Base-by-base conservation (phyloP, 1,140 invertebrate species). In the Drosophila murphyi region DNA sequence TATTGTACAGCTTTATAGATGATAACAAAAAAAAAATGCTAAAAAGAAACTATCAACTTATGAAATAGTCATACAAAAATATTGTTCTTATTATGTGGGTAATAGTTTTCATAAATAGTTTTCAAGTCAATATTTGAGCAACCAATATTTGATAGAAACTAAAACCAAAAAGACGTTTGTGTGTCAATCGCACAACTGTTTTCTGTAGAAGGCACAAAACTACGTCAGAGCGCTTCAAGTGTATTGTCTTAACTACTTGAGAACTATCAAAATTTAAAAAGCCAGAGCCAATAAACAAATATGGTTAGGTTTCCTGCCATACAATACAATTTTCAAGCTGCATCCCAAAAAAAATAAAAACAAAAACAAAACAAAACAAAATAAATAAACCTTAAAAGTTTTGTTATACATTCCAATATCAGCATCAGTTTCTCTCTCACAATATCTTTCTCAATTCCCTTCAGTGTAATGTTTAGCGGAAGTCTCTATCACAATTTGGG, bases 181-280 rank as follows among this genome's bases (percentile, higher is more conserved):
- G 41, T 56, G 41, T 28, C 43, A 35, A 34, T 48, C 31, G 43
- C 2, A 10, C 43, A 60, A 20, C 43, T 60, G 43, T 47, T 56
- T 56, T 28, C 2, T 20, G 5, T 52, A 5, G 2, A n/a, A 52
- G 10, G 7, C 4, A 4, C 3, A 4, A n/a, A 50, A 32, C 48
- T 50, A 50, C 48, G 48, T 50, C 48, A 32, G 20, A 20, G 20
- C 20, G 20, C 20, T 20, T 20, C 20, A 20, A 20, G 48, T 5
- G 2, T 31, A 43, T 43, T 43, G 39, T 43, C 10, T n/a, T 3
- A 3, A 3, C 2, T 43, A n/a, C 39, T 43, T 3, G n/a, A 43
- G n/a, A 32, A n/a, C 28, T 32, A 50, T 31, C 6, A 10, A 50
- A 31, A 50, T 32, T 3, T 29, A 50, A 50, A 7, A 8, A 6